Evolutionary conservation across 1,140 invertebrate species (phyloP), one percentile per base, ranked within the genome.

Genomic region (Anthonomus grandis): DNA sequence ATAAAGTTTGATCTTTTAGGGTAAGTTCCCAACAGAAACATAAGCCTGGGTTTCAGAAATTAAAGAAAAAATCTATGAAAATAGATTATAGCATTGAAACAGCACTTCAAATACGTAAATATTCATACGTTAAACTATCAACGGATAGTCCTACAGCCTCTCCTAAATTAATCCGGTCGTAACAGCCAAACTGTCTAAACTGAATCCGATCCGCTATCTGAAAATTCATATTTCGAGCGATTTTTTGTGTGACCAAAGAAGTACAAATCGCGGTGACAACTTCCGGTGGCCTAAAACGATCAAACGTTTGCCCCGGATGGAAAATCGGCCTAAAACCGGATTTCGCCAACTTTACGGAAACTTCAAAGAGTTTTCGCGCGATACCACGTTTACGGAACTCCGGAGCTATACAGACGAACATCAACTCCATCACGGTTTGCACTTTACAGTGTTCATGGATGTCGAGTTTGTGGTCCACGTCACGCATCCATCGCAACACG

Each of bases 351-450:
- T 81, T 73, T 38, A 85, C 71, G 0, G 81, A 81, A 0, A 71
- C 63, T 48, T 78, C 70, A 18, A 76, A 70, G 9, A 86, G 57
- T 12, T 75, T 50, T 12, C 72, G 76, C 0, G 74, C 84, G 25
- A 87, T 73, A 38, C 79, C 77, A 23, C 76, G 69, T 2, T 70
- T 64, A 22, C 77, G 72, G 34, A 78, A 77, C 8, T 74, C 65
- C 0, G 74, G 71, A 9, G 78, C 49, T 0, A 81, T 83, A 5
- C 75, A 80, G 10, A 86, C 51, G 57, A 86, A 86, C 83, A 86
- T 85, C 10, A 86, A 66, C 68, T 87, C 84, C 9, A 84, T 63
- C n/a, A 82, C 75, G 56, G 81, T 83, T 31, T 83, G 74, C 0
- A 79, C 76, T 9, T 80, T 74, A 56, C 78, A 84, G 63, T 81